Evolutionary conservation across 2,888 invertebrate species (phyloP).

Genomic region (Tortricodes alternella): DNA sequence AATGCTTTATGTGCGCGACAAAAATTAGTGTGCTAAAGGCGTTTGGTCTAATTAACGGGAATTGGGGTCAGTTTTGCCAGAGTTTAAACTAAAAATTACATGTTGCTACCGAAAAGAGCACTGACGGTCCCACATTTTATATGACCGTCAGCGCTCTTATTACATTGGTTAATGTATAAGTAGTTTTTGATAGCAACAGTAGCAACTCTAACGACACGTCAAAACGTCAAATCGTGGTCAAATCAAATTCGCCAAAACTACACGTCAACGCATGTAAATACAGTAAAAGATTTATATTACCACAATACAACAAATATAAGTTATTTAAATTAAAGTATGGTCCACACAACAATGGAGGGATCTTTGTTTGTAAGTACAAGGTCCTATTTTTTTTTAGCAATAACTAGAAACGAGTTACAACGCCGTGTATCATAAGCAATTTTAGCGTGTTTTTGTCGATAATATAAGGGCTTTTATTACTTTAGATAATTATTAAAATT

Average conservation of each 20-base stretch:
- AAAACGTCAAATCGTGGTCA: background rate
- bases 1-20: too few species aligned
- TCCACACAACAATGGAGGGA: constrained; percentile 69
- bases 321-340: constrained; percentile 51
- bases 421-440: background rate
- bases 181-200: background rate
- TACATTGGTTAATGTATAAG: background rate
- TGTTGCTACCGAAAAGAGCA: too few species aligned
- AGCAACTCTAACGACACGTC: constrained; percentile 1
- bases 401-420: background rate
- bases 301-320: background rate
- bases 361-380: constrained; percentile 65
- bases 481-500: too few species aligned
- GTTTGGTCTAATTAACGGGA: too few species aligned
- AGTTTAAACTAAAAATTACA: too few species aligned
- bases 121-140: too few species aligned
- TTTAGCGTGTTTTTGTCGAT: background rate
- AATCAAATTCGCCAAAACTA: constrained; percentile 5
- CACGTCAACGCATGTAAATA: constrained; percentile 34
- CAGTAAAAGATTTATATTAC: background rate
- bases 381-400: background rate
- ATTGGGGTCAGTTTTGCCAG: too few species aligned
- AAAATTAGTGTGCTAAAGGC: too few species aligned
- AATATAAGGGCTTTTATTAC: too few species aligned
- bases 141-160: background rate